Evolutionary conservation across 2,113 vertebrate genomes (phyloP).

Genomic region (Ranitomeya variabilis): DNA sequence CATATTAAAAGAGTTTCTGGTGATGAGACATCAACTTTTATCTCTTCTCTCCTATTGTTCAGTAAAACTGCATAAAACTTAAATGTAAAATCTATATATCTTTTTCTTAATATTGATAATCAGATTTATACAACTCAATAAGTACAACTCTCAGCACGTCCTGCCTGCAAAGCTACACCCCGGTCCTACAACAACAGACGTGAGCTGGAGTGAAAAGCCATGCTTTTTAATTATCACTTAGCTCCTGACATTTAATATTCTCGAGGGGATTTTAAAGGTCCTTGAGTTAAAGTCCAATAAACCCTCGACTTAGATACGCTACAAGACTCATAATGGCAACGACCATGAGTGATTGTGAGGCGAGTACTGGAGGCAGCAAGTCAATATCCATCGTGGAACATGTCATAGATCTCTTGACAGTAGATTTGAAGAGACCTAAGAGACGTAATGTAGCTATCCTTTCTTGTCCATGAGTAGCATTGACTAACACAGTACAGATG

Average conservation of each 20-base stretch:
- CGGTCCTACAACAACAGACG: not conserved
- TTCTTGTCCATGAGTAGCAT: not conserved
- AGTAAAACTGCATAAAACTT: no score
- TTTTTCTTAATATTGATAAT: no score
- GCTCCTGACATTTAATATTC: conserved; percentile 35
- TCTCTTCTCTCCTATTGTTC: no score
- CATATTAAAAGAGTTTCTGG: no score
- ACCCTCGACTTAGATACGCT: not conserved
- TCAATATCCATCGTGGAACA: conserved; percentile 45
- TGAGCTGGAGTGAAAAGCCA: not conserved
- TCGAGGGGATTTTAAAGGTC: conserved; percentile 36
- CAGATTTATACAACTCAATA: not conserved
- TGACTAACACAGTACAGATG: not conserved
- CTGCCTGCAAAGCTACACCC: not conserved
- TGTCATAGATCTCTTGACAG: conserved; percentile 45
- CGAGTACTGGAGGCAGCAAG: conserved; percentile 39
- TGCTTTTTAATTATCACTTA: conserved; percentile 35
- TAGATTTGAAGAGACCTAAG: conserved; percentile 22
- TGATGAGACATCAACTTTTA: no score
- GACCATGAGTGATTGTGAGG: conserved; percentile 38
- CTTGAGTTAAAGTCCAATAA: conserved; percentile 44
- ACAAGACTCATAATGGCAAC: conserved; percentile 5
- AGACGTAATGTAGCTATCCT: conserved; percentile 8
- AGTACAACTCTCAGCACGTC: not conserved
- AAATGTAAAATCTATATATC: no score